A percentile compares a stretch with the other conserved stretches of the same genome.
phyloP scores from a whole-genome alignment of 2,113 vertebrate species.

The Haplotaxodon microlepis region DNA sequence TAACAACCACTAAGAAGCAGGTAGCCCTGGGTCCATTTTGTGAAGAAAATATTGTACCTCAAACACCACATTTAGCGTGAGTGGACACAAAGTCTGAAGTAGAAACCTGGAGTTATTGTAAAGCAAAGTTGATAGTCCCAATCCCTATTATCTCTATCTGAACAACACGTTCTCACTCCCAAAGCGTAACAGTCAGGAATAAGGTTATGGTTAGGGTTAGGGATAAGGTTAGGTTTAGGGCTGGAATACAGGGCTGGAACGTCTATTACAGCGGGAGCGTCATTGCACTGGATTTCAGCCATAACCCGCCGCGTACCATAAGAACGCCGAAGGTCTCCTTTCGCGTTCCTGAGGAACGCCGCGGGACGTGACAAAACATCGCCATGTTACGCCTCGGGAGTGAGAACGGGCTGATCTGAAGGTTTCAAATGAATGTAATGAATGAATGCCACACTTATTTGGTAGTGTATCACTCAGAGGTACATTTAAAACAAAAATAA shows the following conservation, averaged over 20 bases:
- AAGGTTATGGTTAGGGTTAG: no score
- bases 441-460: neutral
- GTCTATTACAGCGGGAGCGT: no score
- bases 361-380: no score
- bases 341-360: no score
- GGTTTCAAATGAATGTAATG: neutral
- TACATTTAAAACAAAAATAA: rapidly evolving
- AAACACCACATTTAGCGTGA: rapidly evolving
- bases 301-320: no score
- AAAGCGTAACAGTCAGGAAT: no score
- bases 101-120: neutral
- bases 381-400: no score
- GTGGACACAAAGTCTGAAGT: rapidly evolving
- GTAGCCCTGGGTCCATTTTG: neutral
- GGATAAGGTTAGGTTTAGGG: no score
- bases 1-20: neutral
- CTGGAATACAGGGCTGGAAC: no score
- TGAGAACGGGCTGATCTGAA: rapidly evolving
- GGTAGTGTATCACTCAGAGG: neutral
- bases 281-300: no score
- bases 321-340: no score
- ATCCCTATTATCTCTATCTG: rapidly evolving
- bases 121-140: rapidly evolving
- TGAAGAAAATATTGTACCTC: neutral
- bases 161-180: no score